Conservation (phyloP, 1,140 invertebrate species). For the Papilio helenus region DNA sequence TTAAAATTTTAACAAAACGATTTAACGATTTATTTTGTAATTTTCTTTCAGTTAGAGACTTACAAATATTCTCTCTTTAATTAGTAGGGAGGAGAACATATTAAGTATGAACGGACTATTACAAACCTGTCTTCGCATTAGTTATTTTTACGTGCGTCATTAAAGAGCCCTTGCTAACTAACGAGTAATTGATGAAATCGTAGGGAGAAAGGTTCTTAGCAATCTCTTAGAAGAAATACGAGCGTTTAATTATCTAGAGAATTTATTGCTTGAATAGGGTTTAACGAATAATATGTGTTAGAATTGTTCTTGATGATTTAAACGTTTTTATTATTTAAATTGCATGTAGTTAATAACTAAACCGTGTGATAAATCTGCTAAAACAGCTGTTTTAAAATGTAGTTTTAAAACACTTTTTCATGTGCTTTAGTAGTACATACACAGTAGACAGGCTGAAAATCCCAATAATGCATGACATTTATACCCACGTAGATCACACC, state of each 20-base stretch:
- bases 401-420: no score
- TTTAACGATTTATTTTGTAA: no score
- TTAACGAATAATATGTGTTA: not conserved
- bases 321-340: no score
- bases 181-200: conserved; percentile 28
- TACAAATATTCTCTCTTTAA: not conserved
- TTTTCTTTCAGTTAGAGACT: not conserved
- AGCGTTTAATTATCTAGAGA: conserved; percentile 15
- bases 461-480: no score
- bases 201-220: conserved; percentile 19
- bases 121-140: conserved; percentile 13
- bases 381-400: no score
- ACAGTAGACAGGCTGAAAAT: no score
- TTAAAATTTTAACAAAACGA: not conserved
- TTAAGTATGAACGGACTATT: not conserved
- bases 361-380: not conserved
- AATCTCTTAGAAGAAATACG: conserved; percentile 25
- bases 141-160: conserved; percentile 18
- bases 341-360: not conserved
- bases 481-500: no score
- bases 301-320: not conserved
- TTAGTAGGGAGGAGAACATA: not conserved
- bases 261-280: conserved; percentile 10
- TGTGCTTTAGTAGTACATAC: no score
- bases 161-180: conserved; percentile 16